Conservation (phyloP, 1,140 invertebrate genomes). For the Calosoma granatense region DNA sequence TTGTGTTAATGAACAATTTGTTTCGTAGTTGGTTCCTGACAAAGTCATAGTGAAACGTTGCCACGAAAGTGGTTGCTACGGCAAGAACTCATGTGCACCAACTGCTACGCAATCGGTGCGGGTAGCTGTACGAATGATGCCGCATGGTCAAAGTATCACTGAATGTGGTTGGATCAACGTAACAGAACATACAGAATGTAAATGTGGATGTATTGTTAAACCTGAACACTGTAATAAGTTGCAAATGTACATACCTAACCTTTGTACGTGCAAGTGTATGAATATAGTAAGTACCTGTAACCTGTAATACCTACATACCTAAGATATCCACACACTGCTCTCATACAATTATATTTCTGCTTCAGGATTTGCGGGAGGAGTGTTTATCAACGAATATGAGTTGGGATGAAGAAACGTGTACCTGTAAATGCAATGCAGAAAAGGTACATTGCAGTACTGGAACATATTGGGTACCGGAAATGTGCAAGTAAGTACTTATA, state of each 20-base stretch:
- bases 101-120: slow-evolving; percentile 10
- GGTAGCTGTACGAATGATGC: too few relatives aligned
- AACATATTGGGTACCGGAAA: slow-evolving; percentile 17
- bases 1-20: too few relatives aligned
- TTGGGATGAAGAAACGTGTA: slow-evolving; percentile 18
- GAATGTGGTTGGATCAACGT: slow-evolving; percentile 15
- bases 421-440: slow-evolving; percentile 22
- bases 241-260: slow-evolving; percentile 32
- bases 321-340: too few relatives aligned
- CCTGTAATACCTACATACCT: too few relatives aligned
- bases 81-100: slow-evolving; percentile 18
- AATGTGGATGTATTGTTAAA: slow-evolving; percentile 17
- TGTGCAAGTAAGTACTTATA: slow-evolving; percentile 21
- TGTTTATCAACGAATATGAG: too few relatives aligned
- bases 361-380: too few relatives aligned
- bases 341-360: too few relatives aligned
- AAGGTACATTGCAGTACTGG: slow-evolving; percentile 18
- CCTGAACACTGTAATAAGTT: slow-evolving; percentile 34
- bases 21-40: slow-evolving; percentile 19
- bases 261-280: neutral
- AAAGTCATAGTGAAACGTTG: slow-evolving; percentile 20
- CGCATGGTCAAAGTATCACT: too few relatives aligned
- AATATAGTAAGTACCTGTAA: neutral
- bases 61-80: slow-evolving; percentile 18
- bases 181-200: slow-evolving; percentile 14